Percentiles rank a stretch among this genome's conserved stretches.
These are phyloP conservation scores for Sthenelais limicola DNA, from an alignment of 2,888 invertebrate species.

Conservation along the genomic window DNA sequence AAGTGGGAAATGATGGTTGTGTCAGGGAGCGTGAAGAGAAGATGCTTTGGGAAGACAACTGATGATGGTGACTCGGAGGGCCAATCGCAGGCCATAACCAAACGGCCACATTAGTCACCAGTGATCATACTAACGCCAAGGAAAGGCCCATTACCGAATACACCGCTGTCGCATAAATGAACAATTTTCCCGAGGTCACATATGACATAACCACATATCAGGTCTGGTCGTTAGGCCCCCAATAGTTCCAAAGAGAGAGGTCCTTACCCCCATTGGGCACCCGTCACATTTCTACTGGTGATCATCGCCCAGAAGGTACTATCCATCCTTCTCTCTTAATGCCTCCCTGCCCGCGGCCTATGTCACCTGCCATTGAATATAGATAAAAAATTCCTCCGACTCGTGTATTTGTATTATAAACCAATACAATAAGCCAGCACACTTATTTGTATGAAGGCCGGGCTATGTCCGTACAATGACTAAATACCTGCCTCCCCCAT, in stretches of 20 bases:
- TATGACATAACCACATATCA: constrained; percentile 35
- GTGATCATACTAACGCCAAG: constrained; percentile 9
- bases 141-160: constrained; percentile 1
- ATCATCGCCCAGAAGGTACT: background rate
- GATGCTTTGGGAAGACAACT: no score
- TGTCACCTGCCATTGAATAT: constrained; percentile 23
- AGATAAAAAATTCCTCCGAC: background rate
- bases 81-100: constrained; percentile 28
- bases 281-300: background rate
- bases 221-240: constrained; percentile 12
- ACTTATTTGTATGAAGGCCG: constrained; percentile 19
- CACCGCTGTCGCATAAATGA: constrained; percentile 22
- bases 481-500: constrained; percentile 3
- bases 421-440: constrained; percentile 15
- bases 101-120: background rate
- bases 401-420: constrained; percentile 14
- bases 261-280: background rate
- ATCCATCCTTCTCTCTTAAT: background rate
- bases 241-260: background rate
- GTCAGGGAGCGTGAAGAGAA: no score
- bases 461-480: constrained; percentile 28
- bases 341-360: background rate
- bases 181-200: constrained; percentile 19
- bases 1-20: no score
- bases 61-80: no score